Evolutionary conservation across 2,113 vertebrate species (phyloP).

Genomic region (Pituophis catenifer): DNA sequence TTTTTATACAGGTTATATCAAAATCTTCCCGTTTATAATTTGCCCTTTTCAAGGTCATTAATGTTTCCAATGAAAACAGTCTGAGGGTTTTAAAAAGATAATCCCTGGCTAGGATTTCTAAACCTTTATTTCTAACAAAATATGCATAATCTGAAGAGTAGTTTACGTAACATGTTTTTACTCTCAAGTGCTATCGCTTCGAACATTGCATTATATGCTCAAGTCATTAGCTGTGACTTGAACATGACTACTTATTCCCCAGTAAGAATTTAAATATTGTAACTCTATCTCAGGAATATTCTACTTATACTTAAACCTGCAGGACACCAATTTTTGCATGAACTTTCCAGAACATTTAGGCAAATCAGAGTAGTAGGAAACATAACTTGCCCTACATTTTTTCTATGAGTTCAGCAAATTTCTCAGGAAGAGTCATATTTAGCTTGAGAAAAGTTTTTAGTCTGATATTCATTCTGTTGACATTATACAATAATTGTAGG

Average conservation of each 20-base stretch:
- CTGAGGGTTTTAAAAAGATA: slow-evolving; percentile 45
- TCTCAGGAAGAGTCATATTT: neutral
- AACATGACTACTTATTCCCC: slow-evolving; percentile 37
- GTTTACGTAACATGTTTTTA: slow-evolving; percentile 61
- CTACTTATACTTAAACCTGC: slow-evolving; percentile 53
- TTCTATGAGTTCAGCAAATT: neutral
- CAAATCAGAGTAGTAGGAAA: slow-evolving; percentile 42
- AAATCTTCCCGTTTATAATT: slow-evolving; percentile 20
- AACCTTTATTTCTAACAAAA: slow-evolving; percentile 40
- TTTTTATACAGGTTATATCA: neutral
- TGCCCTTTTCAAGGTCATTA: slow-evolving; percentile 68
- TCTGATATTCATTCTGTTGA: slow-evolving; percentile 4
- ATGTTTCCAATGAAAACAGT: slow-evolving; percentile 35
- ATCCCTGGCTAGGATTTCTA: slow-evolving; percentile 52
- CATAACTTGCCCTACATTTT: neutral
- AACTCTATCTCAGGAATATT: slow-evolving; percentile 56
- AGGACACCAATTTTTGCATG: slow-evolving; percentile 38
- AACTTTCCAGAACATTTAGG: slow-evolving; percentile 48
- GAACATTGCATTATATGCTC: slow-evolving; percentile 64
- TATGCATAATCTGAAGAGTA: slow-evolving; percentile 61
- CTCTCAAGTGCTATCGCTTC: slow-evolving; percentile 51
- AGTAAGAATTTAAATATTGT: slow-evolving; percentile 64
- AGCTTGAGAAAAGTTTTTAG: slow-evolving; percentile 47
- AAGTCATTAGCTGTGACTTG: slow-evolving; percentile 40
- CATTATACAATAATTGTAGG: slow-evolving; percentile 30